phyloP scores from a whole-genome alignment of 2,113 vertebrate genomes.

The Abramis brama region DNA sequence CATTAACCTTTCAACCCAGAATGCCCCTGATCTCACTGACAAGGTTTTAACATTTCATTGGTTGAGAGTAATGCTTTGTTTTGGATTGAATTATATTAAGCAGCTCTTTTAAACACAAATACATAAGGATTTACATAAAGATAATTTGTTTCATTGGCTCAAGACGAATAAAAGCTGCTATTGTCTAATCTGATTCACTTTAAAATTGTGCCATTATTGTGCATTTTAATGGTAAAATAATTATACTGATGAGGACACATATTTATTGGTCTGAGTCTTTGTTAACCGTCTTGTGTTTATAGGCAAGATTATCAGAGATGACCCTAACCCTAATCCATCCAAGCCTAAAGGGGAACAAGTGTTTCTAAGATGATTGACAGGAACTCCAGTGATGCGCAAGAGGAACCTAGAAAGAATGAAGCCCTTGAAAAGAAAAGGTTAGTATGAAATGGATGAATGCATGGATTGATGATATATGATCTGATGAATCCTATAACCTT shows the following conservation, averaged over 20 bases:
- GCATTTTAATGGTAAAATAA: not conserved
- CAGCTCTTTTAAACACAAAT: not conserved
- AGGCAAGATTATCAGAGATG: not conserved
- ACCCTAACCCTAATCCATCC: not conserved
- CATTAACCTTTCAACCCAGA: not conserved
- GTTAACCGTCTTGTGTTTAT: not conserved
- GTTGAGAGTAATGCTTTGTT: slow-evolving; percentile 1
- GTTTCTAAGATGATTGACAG: slow-evolving; percentile 21
- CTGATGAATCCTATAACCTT: not conserved
- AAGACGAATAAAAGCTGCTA: not conserved
- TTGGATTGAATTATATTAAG: not conserved
- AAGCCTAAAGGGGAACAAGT: slow-evolving; percentile 5
- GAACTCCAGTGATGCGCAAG: not conserved
- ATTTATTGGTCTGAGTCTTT: not conserved
- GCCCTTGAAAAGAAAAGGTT: too few relatives aligned
- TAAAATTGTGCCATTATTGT: not conserved
- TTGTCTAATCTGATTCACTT: not conserved
- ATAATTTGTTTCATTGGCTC: not conserved
- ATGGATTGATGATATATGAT: slow-evolving; percentile 3
- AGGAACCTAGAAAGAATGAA: not conserved
- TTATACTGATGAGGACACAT: not conserved
- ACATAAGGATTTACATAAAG: too few relatives aligned
- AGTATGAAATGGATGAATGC: not conserved
- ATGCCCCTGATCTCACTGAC: not conserved
- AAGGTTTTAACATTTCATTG: not conserved